Evolutionary conservation across 1,140 invertebrate genomes (phyloP).

Genomic region (Eulimnadia texana): DNA sequence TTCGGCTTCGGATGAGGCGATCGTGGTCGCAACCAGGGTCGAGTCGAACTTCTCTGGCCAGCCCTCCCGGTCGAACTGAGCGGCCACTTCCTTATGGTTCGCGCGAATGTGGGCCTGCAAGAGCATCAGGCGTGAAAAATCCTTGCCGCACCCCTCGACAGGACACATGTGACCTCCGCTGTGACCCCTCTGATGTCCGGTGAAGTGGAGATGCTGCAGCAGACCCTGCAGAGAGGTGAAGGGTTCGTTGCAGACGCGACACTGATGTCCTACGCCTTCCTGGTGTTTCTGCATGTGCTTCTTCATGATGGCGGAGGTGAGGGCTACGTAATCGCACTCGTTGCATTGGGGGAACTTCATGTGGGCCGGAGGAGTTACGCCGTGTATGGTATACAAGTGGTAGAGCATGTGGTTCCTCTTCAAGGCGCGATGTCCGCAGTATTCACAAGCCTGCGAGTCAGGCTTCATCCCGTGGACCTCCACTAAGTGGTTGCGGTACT

Average conservation of each 20-base stretch:
- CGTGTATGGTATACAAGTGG: conserved; percentile 65
- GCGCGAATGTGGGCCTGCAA: conserved; percentile 11
- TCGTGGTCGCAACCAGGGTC: neutral
- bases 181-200: conserved; percentile 2
- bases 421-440: conserved; percentile 59
- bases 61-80: conserved; percentile 12
- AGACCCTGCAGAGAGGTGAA: conserved; percentile 8
- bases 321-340: conserved; percentile 33
- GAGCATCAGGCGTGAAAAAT: conserved; percentile 12
- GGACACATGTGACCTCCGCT: conserved; percentile 1
- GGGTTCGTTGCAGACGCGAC: conserved; percentile 7
- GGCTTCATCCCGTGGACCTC: conserved; percentile 4
- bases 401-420: conserved; percentile 61
- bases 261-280: conserved; percentile 8
- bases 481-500: conserved; percentile 12
- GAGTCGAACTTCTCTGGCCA: conserved; percentile 11
- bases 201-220: conserved; percentile 4
- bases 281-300: conserved; percentile 13
- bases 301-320: conserved; percentile 14
- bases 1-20: neutral
- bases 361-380: conserved; percentile 49
- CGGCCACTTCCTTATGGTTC: conserved; percentile 10
- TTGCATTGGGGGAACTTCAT: conserved; percentile 58
- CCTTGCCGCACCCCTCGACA: conserved; percentile 3
- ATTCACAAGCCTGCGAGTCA: conserved; percentile 41